phyloP scores from a whole-genome alignment of 2,113 vertebrate species.

The Elgaria multicarinata region DNA sequence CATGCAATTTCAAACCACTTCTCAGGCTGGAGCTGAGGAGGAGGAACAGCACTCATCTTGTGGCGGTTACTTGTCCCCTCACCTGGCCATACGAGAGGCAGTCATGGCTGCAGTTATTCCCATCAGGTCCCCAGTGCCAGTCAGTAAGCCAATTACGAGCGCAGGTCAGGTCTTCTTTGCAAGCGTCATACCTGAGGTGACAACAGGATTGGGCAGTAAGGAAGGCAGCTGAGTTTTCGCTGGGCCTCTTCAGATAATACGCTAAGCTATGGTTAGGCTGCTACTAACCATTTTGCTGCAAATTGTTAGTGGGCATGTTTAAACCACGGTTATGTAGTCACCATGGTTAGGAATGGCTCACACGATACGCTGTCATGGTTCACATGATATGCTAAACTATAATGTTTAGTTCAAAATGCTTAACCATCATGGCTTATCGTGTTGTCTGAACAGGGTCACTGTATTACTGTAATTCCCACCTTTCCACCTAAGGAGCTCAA shows the following conservation, averaged over 20 bases:
- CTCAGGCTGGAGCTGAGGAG: neutral
- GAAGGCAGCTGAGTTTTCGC: neutral
- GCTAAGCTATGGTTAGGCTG: too few relatives aligned
- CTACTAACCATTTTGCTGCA: too few relatives aligned
- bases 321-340: too few relatives aligned
- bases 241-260: too few relatives aligned
- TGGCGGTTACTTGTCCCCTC: neutral
- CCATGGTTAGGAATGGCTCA: too few relatives aligned
- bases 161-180: slow-evolving; percentile 81
- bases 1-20: neutral
- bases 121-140: slow-evolving; percentile 48
- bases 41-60: neutral
- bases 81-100: slow-evolving; percentile 86
- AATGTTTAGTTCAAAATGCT: too few relatives aligned
- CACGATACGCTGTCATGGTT: too few relatives aligned
- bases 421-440: too few relatives aligned
- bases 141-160: slow-evolving; percentile 79
- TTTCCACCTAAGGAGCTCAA: neutral
- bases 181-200: slow-evolving; percentile 80
- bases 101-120: slow-evolving; percentile 76
- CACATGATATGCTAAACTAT: too few relatives aligned
- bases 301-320: too few relatives aligned
- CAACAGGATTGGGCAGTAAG: neutral
- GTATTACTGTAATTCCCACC: neutral
- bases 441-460: too few relatives aligned